Evolutionary conservation across 2,888 invertebrate species (phyloP), one percentile per base, ranked within the genome.

Genomic region (Rhabditoides inermis): DNA sequence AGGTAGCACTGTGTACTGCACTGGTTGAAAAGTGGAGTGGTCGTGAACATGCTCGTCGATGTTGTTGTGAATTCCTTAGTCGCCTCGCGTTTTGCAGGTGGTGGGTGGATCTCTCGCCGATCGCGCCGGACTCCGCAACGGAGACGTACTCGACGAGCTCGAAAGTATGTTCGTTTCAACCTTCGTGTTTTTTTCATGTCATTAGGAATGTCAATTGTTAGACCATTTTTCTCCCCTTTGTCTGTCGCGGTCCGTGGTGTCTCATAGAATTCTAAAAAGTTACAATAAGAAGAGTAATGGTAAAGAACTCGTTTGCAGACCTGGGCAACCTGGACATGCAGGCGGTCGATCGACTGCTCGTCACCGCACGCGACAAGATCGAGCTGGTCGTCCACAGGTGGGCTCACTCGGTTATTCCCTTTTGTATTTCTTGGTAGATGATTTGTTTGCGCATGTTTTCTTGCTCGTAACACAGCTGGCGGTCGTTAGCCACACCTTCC

Each of bases 31-130:
- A 32, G 15, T n/a, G 7, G 15, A 36, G 37, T 23, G 18, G 18
- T 39, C 7, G 6, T 12, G n/a, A 30, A n/a, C n/a, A n/a, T n/a
- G n/a, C 44, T 44, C 15, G 6, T 20, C 20, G 20, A 6, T 6
- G n/a, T 20, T 51, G 7, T 10, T 10, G 7, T 32, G 15, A 7
- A 7, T 7, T 15, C 32, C 18, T 20, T 6, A 6, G 10, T 7
- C 6, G 5, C 37, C 32, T 41, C n/a, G 23, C 32, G 10, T 12
- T 27, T 54, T 67, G 50, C 45, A 68, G 94, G 90, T 95, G 64
- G 88, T 88, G 77, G 87, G 87, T 53, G 91, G 90, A 62, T 90
- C 92, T 72, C 84, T 90, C 61, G 91, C 95, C 4, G 94, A 92
- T 79, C 84, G 87, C 75, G 88, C 89, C 63, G 95, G 94, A 52